Conservation (phyloP, 2,888 invertebrate species). For the Chrysodeixis includens region DNA sequence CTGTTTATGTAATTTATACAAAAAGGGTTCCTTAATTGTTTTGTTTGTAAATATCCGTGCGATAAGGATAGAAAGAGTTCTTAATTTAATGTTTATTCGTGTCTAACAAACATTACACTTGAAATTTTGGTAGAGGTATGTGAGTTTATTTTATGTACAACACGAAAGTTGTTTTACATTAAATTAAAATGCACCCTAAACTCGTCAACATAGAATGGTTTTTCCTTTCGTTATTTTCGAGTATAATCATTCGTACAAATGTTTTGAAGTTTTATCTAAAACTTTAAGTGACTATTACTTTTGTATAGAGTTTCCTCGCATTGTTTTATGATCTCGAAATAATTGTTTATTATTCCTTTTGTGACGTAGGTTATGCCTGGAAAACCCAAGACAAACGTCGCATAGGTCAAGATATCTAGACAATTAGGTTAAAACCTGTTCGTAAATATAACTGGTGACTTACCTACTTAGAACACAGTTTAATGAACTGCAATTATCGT, state of each 20-base stretch:
- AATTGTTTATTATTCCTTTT: not conserved
- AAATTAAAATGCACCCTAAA: too few species aligned
- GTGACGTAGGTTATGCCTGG: not conserved
- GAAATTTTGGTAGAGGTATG: not conserved
- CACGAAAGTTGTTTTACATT: too few species aligned
- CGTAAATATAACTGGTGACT: too few species aligned
- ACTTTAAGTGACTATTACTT: not conserved
- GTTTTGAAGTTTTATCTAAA: not conserved
- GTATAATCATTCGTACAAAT: too few species aligned
- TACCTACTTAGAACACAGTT: conserved; percentile 27
- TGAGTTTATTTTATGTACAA: not conserved
- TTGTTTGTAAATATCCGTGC: not conserved
- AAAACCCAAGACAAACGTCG: not conserved
- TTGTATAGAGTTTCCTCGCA: not conserved
- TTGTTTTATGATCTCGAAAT: not conserved
- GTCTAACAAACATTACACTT: not conserved
- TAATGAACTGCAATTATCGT: conserved; percentile 39
- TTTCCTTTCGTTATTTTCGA: too few species aligned
- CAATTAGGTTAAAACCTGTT: not conserved
- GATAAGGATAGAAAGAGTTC: not conserved
- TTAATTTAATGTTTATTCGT: not conserved
- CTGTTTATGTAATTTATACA: conserved; percentile 8
- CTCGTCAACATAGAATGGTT: too few species aligned
- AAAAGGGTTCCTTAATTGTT: not conserved
- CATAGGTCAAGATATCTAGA: conserved; percentile 14